Base-by-base conservation (phyloP, 2,113 vertebrate genomes). In the Sinosuthora webbiana region DNA sequence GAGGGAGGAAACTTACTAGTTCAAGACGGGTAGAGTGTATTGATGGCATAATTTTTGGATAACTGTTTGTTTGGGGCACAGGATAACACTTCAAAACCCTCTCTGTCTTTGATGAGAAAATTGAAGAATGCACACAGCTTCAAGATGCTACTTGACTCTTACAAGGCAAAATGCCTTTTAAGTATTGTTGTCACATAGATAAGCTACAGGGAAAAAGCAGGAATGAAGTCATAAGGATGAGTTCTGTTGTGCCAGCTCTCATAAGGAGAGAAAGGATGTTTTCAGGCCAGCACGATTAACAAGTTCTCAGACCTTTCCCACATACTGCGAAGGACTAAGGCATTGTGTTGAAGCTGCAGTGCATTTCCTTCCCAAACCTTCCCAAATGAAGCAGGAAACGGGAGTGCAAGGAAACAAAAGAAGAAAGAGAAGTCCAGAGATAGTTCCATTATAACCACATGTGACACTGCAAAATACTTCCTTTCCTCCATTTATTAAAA, bases 311-410 rank as follows among this genome's bases (percentile, higher is more conserved):
- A 56, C 68, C 47, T 75, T 87, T 80, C 70, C 82, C 0, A 2
- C 33, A 49, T 2, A 1, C 41, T 76, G 42, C 67, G 56, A 75
- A 92, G 79, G 76, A 77, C 75, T 52, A 55, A 20, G 68, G 82
- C 93, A 94, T 96, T 95, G 89, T 95, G 52, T 69, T 75, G 56
- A 44, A 68, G 37, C 31, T 93, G 65, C 62, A 91, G 45, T 13
- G 11, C 14, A 33, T 88, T 96, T 95, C 94, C 94, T 94, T 93
- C 83, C 71, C 79, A 93, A 93, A 95, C 30, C n/a, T 93, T n/a
- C n/a, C n/a, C n/a, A n/a, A n/a, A n/a, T n/a, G 60, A 89, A 68
- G 44, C 85, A 96, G 95, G 95, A 97, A 96, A 93, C 41, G 17
- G 69, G 77, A 89, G 30, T 42, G 42, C 50, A 80, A 85, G 33